Percentiles rank a stretch among this genome's conserved stretches.
These are phyloP conservation scores for Anastrepha obliqua DNA, from an alignment of 1,140 invertebrate genomes.

Conservation along the genomic window DNA sequence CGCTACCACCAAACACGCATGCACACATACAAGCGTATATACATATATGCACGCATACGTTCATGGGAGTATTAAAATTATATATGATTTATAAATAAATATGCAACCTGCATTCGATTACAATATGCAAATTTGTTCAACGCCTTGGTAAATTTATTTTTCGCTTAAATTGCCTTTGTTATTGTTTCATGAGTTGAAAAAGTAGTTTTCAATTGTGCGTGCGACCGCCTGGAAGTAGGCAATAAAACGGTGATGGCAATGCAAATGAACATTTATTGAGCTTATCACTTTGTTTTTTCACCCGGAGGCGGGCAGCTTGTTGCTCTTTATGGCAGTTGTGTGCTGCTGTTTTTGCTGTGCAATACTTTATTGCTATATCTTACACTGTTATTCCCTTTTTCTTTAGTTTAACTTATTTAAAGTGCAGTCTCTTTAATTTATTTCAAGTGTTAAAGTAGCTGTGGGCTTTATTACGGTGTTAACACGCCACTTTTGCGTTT, in stretches of 20 bases:
- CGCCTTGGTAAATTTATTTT: constrained; percentile 32
- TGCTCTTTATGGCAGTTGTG: background rate
- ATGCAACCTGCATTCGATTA: constrained; percentile 5
- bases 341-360: no score
- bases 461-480: no score
- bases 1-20: background rate
- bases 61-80: background rate
- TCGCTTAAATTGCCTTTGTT: constrained; percentile 34
- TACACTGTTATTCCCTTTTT: no score
- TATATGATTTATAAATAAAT: constrained; percentile 25
- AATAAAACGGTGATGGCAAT: background rate
- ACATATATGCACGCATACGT: background rate
- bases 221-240: constrained; percentile 37
- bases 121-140: background rate
- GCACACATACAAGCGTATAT: background rate
- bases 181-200: constrained; percentile 49
- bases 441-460: no score
- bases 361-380: no score
- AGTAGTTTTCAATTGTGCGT: constrained; percentile 44
- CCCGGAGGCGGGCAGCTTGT: background rate
- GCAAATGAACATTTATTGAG: background rate
- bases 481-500: no score
- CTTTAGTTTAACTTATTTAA: no score
- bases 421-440: no score
- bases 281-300: background rate